These are phyloP conservation scores for Apomyelois bistriatella DNA, from an alignment of 2,888 invertebrate species.

Conservation along the genomic window DNA sequence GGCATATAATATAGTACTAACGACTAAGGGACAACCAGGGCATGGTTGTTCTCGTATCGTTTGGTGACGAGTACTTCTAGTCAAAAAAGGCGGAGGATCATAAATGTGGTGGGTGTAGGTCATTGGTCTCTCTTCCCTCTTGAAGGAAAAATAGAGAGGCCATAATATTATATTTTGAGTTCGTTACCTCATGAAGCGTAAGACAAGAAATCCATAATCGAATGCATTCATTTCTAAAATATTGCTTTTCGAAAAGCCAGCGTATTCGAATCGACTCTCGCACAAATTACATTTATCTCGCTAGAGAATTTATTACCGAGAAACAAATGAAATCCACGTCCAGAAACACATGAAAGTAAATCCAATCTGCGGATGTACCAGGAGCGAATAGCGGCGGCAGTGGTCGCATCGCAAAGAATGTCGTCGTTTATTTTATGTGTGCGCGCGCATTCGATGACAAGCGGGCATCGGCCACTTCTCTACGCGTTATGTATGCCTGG, in stretches of 20 bases:
- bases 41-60: too few relatives aligned
- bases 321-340: conserved; percentile 20
- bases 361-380: conserved; percentile 30
- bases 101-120: too few relatives aligned
- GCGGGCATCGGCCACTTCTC: conserved; percentile 51
- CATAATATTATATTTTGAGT: too few relatives aligned
- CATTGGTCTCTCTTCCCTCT: too few relatives aligned
- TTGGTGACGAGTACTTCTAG: too few relatives aligned
- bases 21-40: too few relatives aligned
- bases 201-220: too few relatives aligned
- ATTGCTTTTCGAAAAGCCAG: too few relatives aligned
- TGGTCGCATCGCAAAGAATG: conserved; percentile 65
- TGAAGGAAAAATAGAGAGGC: too few relatives aligned
- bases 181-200: too few relatives aligned
- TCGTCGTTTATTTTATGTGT: conserved; percentile 60
- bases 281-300: conserved; percentile 15
- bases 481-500: conserved; percentile 50
- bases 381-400: conserved; percentile 51
- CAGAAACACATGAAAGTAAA: conserved; percentile 18
- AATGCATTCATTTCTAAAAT: neutral
- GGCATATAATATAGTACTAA: too few relatives aligned
- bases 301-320: conserved; percentile 22
- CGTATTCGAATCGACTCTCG: neutral
- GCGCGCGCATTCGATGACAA: conserved; percentile 56
- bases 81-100: too few relatives aligned